Conservation (phyloP, 2,113 vertebrate species). For the Telmatochromis brichardi region DNA sequence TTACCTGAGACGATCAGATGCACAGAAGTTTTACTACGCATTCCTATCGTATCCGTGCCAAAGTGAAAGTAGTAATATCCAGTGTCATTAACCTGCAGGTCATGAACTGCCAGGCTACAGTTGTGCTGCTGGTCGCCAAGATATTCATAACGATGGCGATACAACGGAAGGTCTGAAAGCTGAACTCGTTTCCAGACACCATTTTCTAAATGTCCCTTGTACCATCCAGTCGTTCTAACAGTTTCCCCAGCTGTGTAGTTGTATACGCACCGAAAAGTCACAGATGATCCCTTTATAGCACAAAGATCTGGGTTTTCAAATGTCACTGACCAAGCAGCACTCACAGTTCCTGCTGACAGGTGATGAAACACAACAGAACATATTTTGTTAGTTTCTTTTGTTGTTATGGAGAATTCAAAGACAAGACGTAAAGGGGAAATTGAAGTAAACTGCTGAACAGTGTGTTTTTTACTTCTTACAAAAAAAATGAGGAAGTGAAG, state of each 20-base stretch:
- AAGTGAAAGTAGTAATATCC: constrained; percentile 40
- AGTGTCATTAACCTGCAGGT: not conserved
- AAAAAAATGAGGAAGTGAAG: not conserved
- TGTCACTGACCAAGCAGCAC: not conserved
- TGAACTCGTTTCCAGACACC: not conserved
- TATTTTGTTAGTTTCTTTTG: not conserved
- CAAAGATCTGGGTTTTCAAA: constrained; percentile 18
- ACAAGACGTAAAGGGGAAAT: not conserved
- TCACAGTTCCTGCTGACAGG: not conserved
- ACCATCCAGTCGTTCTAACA: not conserved
- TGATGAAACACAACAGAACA: not conserved
- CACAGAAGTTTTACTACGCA: not conserved
- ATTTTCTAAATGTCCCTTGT: not conserved
- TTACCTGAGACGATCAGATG: constrained; percentile 30
- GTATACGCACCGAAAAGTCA: constrained; percentile 19
- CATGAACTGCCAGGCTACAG: constrained; percentile 17
- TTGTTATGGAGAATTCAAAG: not conserved
- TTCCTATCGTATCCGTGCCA: rapidly evolving
- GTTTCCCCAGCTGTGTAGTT: not conserved
- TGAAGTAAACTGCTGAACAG: not conserved
- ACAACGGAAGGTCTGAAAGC: not conserved
- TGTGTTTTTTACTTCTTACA: not conserved
- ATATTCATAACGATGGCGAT: not conserved
- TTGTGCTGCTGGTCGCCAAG: not conserved
- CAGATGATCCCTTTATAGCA: constrained; percentile 2